Evolutionary conservation across 2,113 vertebrate species (phyloP).

Genomic region (Drymodes brunneopygia): DNA sequence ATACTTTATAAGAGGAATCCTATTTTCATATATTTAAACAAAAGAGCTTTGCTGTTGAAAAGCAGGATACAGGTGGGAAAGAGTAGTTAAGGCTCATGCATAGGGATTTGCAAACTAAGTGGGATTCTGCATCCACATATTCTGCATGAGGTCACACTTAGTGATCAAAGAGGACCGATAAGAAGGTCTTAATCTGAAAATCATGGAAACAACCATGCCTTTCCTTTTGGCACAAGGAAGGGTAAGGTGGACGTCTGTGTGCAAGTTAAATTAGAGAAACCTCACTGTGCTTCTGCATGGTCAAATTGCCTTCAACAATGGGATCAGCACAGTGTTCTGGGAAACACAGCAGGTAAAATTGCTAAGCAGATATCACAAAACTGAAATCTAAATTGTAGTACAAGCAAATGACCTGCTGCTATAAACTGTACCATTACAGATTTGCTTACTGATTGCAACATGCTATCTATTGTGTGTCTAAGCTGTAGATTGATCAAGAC

Average conservation of each 20-base stretch:
- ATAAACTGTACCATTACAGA: conserved; percentile 6
- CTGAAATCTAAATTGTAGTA: conserved; percentile 5
- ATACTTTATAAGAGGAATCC: neutral
- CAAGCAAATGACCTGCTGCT: conserved; percentile 27
- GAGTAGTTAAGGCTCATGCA: neutral
- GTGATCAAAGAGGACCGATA: neutral
- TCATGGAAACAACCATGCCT: neutral
- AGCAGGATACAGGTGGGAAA: neutral
- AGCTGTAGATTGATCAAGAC: conserved; percentile 24
- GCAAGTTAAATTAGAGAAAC: neutral
- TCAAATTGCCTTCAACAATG: neutral
- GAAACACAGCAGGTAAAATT: conserved; percentile 23
- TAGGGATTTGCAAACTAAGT: neutral
- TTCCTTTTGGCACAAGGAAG: neutral
- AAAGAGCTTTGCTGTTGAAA: neutral
- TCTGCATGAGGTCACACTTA: neutral
- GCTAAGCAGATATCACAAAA: neutral
- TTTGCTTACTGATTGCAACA: neutral
- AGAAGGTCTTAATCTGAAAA: neutral
- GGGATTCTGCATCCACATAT: neutral
- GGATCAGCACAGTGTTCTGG: neutral
- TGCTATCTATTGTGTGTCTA: neutral
- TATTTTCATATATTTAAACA: neutral
- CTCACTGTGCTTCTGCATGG: neutral
- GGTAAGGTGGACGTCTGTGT: neutral